phyloP scores from a whole-genome alignment of 2,113 vertebrate genomes.

The Vicugna pacos region DNA sequence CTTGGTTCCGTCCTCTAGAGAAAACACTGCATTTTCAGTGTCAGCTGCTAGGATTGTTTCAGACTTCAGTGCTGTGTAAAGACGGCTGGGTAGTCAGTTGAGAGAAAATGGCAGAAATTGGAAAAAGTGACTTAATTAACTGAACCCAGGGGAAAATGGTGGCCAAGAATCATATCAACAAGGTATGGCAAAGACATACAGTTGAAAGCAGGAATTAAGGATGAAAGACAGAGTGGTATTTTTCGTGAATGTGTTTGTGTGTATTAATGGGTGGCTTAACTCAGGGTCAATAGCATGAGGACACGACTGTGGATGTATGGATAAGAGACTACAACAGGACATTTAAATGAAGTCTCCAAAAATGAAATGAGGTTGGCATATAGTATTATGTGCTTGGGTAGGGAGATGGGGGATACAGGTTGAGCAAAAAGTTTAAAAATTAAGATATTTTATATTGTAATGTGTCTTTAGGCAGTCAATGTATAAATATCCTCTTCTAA shows the following conservation, averaged over 20 bases:
- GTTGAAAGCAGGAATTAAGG: background rate
- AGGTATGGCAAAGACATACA: background rate
- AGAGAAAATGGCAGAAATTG: background rate
- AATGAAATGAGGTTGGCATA: background rate
- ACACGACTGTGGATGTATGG: background rate
- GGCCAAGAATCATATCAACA: background rate
- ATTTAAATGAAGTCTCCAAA: background rate
- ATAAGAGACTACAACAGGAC: background rate
- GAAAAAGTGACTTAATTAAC: background rate
- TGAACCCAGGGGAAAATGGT: background rate
- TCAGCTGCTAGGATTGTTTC: background rate
- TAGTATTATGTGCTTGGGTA: background rate
- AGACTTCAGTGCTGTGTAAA: background rate
- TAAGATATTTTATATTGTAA: background rate
- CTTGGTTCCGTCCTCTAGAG: background rate
- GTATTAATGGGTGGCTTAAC: background rate
- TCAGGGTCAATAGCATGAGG: background rate
- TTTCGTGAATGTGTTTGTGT: background rate
- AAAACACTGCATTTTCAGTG: background rate
- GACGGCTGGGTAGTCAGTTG: background rate
- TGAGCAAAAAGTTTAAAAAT: background rate
- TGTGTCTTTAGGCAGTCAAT: background rate
- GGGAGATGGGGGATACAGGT: rapidly evolving
- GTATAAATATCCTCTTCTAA: background rate
- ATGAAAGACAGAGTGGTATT: background rate